Percentiles rank a stretch among this genome's conserved stretches.
Evolutionary conservation across 2,888 invertebrate species (phyloP).

Genomic region (Tinea trinotella): DNA sequence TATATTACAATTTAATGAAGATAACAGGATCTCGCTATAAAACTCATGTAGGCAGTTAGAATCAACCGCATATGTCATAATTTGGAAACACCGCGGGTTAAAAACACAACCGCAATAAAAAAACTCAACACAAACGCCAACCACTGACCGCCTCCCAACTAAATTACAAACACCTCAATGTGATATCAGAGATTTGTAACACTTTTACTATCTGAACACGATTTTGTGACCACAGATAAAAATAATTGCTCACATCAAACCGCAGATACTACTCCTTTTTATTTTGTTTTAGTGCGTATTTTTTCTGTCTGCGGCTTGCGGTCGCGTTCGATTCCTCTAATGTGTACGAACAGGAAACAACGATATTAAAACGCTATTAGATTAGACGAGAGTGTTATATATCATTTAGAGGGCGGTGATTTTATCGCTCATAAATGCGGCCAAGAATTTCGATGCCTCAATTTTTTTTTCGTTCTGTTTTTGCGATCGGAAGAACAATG

Average conservation of each 20-base stretch:
- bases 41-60: slow-evolving; percentile 6
- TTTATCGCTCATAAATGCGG: slow-evolving; percentile 60
- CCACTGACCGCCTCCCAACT: slow-evolving; percentile 28
- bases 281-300: background rate
- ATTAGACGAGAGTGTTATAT: slow-evolving; percentile 53
- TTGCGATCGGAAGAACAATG: slow-evolving; percentile 15
- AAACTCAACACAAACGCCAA: slow-evolving; percentile 23
- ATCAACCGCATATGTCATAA: slow-evolving; percentile 31
- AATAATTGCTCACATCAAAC: background rate
- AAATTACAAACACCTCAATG: slow-evolving; percentile 31
- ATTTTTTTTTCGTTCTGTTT: slow-evolving; percentile 39
- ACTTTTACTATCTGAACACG: slow-evolving; percentile 8
- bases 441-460: slow-evolving; percentile 56
- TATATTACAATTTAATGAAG: slow-evolving; percentile 20
- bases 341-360: slow-evolving; percentile 28
- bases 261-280: background rate
- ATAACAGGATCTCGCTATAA: slow-evolving; percentile 26
- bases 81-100: slow-evolving; percentile 27
- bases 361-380: slow-evolving; percentile 69
- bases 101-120: slow-evolving; percentile 20
- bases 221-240: slow-evolving; percentile 1
- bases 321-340: background rate
- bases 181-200: slow-evolving; percentile 5
- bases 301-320: background rate
- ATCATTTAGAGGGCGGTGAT: slow-evolving; percentile 57